These are phyloP conservation scores for Salmo trutta DNA, from an alignment of 2,797 vertebrate species.

Conservation along the genomic window DNA sequence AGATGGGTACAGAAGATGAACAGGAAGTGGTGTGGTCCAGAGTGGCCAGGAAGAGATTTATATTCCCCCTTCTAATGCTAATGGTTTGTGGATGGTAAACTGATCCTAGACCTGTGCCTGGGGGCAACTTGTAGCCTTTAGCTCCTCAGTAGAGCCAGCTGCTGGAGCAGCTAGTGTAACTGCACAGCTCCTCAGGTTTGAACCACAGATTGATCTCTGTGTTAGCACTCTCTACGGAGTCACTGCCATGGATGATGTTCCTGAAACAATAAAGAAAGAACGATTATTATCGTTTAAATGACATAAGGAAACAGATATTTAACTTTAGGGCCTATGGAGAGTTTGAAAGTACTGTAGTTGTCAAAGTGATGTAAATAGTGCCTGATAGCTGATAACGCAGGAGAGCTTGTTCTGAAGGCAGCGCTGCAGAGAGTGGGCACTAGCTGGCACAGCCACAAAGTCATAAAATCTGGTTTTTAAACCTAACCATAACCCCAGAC, in stretches of 20 bases:
- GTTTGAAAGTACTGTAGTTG: too few relatives aligned
- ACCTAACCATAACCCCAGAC: too few relatives aligned
- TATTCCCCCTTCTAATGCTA: slow-evolving; percentile 15
- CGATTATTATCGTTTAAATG: too few relatives aligned
- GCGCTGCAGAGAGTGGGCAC: too few relatives aligned
- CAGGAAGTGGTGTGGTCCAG: background rate
- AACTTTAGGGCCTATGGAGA: too few relatives aligned
- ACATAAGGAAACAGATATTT: too few relatives aligned
- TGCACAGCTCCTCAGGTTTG: slow-evolving; percentile 79
- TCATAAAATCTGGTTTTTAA: too few relatives aligned
- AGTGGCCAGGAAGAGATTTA: background rate
- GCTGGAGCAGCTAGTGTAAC: slow-evolving; percentile 82
- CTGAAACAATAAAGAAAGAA: slow-evolving; percentile 60
- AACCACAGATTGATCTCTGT: slow-evolving; percentile 91
- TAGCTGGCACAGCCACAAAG: too few relatives aligned
- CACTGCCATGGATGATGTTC: slow-evolving; percentile 95
- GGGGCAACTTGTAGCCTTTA: too few relatives aligned
- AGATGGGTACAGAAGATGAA: slow-evolving; percentile 30
- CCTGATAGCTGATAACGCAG: too few relatives aligned
- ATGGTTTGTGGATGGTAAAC: slow-evolving; percentile 33
- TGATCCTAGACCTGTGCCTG: slow-evolving; percentile 10
- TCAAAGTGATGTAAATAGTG: too few relatives aligned
- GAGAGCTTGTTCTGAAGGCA: too few relatives aligned
- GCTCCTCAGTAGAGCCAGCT: slow-evolving; percentile 82
- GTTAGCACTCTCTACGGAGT: slow-evolving; percentile 86